Conservation (phyloP, 2,797 vertebrate genomes). For the Cynodonichthys magdalenae region DNA sequence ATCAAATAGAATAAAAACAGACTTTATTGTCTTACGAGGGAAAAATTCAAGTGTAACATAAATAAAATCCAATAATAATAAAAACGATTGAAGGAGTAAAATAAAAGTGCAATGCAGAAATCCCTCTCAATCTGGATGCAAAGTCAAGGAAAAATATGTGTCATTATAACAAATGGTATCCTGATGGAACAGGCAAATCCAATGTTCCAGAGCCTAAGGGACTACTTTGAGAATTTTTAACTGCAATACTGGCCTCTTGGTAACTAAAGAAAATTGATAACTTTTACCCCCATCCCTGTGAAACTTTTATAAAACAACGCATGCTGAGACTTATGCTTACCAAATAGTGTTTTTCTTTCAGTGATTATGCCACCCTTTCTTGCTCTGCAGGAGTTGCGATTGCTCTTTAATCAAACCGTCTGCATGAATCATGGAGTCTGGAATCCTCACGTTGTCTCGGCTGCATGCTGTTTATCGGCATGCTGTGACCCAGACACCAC, state of each 20-base stretch:
- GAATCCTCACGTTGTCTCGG: conserved; percentile 56
- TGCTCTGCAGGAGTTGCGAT: conserved; percentile 57
- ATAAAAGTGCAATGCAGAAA: no score
- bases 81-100: no score
- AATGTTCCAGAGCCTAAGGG: no score
- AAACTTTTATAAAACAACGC: conserved; percentile 46
- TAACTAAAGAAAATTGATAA: conserved; percentile 36
- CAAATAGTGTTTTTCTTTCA: conserved; percentile 51
- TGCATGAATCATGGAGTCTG: conserved; percentile 61
- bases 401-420: conserved; percentile 76
- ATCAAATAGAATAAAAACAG: no score
- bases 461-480: conserved; percentile 62
- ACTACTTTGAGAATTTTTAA: no score
- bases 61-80: no score
- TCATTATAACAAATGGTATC: no score
- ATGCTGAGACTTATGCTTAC: conserved; percentile 48
- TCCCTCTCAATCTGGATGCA: no score
- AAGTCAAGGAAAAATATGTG: no score
- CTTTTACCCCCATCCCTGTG: conserved; percentile 29
- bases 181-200: no score
- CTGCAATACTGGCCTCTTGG: conserved; percentile 6
- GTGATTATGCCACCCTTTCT: conserved; percentile 66
- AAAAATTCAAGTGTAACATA: no score
- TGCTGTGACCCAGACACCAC: conserved; percentile 63
- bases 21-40: no score